Evolutionary conservation across 2,888 invertebrate genomes (phyloP), one percentile per base, ranked within the genome.

Genomic region (Zele albiditarsus): DNA sequence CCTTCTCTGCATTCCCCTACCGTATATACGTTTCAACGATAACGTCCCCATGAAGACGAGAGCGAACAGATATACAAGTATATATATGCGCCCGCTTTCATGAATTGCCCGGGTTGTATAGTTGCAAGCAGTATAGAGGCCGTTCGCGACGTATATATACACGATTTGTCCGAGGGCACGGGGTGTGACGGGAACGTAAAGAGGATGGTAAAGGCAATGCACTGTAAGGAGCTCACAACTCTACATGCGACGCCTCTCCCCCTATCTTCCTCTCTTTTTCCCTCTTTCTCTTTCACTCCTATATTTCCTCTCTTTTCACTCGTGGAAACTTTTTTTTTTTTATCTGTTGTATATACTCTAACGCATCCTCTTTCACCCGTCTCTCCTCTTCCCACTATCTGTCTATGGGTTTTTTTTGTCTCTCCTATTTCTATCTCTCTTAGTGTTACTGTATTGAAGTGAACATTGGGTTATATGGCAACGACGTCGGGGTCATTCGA

Each of bases 151-250:
- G 33, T 58, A 63, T 63, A 42, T 46, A 66, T 58, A 82, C 80
- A 82, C 84, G 85, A 85, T 86, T 85, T 85, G 82, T 83, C 84
- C 84, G 81, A 83, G 83, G 84, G 83, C 83, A 83, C 84, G 86
- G 86, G 85, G 85, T 87, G 86, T 86, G 84, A 87, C 86, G 86
- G 86, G 85, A 83, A 84, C 74, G 66, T 67, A 31, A 71, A 73
- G 86, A 84, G 87, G 84, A 85, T 84, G 83, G 84, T 84, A 86
- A 86, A 88, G 88, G 85, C 88, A 89, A 89, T 89, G 88, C 87
- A 89, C 88, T 88, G 87, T 88, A 88, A 88, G 88, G 88, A 88
- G 88, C 88, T 87, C 88, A 88, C 86, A 84, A 85, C 82, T 75
- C 75, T 82, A 83, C 83, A 82, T 31, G 53, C 58, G 53, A 68